phyloP scores from a whole-genome alignment of 2,888 invertebrate species.

The Frankliniella intonsa region DNA sequence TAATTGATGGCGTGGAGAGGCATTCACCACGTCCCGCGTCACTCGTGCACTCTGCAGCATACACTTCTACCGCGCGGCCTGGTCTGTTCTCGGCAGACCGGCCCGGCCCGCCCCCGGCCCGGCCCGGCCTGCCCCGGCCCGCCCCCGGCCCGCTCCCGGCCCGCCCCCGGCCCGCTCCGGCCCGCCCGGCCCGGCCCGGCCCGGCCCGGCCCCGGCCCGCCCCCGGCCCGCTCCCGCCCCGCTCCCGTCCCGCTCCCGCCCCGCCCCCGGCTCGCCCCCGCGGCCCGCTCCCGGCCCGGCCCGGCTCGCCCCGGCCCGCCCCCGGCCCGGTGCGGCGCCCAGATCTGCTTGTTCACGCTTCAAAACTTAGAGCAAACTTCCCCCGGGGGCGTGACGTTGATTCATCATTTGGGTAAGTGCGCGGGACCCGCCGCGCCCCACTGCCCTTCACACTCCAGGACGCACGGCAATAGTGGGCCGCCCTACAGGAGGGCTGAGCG shows the following conservation, averaged over 20 bases:
- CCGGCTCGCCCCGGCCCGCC: background rate
- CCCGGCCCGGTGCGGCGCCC: background rate
- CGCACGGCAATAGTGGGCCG: no score
- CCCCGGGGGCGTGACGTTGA: background rate
- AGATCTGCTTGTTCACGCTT: slow-evolving; percentile 3
- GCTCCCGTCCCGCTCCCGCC: background rate
- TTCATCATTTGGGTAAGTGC: background rate
- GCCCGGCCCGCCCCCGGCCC: no score
- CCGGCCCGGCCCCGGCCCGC: no score
- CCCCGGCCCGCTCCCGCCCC: background rate
- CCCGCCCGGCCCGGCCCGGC: no score
- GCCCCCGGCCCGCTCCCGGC: background rate
- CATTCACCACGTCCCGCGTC: background rate
- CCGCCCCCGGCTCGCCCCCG: background rate
- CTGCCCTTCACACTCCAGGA: background rate
- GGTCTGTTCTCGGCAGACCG: no score
- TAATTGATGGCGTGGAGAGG: slow-evolving; percentile 9
- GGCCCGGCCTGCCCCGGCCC: no score
- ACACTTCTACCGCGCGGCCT: no score
- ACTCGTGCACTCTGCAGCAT: background rate
- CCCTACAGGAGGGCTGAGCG: no score
- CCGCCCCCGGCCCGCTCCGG: background rate
- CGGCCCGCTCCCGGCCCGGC: background rate
- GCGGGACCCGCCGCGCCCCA: background rate
- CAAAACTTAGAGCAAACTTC: background rate